Evolutionary conservation across 1,140 invertebrate species (phyloP), one percentile per base, ranked within the genome.

Genomic region (Pseudachorutes palmiensis): DNA sequence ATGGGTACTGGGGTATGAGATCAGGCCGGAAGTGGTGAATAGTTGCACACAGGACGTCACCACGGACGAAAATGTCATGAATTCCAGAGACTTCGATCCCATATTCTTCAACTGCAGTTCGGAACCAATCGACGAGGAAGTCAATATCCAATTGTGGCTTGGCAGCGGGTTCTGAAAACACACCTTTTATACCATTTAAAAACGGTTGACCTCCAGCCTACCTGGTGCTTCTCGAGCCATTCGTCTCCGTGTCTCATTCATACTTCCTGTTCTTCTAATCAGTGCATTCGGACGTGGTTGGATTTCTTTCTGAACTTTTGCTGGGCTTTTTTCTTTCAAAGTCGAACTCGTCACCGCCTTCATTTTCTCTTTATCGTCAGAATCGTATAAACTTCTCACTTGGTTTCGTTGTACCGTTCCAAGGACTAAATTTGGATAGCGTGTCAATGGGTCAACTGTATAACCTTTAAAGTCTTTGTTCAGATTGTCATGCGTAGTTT

Each of bases 401-500:
- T 92, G 89, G 69, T 84, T 81, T 0, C 88, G 84, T 32, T 84
- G 80, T 5, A 88, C 82, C 64, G 79, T 80, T 49, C 81, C 78
- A 14, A 82, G 45, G 73, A 83, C 83, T 62, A 84, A 70, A 72
- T 83, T 84, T 1, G 82, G 80, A 74, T 83, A 83, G 64, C 82
- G 83, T 24, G 92, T 92, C 45, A 86, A 85, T 2, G 95, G 95
- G 78, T 97, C 92, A 2, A 97, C 79, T 0, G 91, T 93, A 78
- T 96, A 97, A 2, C 87, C 83, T 62, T 85, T 84, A 73, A 88
- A 88, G 79, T 96, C 92, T 75, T 93, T 89, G 74, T 89, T 89
- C 24, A 98, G 81, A 77, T 97, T 98, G 77, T 97, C 93, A 0
- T 94, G 93, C 0, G 93, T 98, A 0, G 95, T 98, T 84, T 99